Evolutionary conservation across 2,888 invertebrate genomes (phyloP).

Genomic region (Spodoptera picta): DNA sequence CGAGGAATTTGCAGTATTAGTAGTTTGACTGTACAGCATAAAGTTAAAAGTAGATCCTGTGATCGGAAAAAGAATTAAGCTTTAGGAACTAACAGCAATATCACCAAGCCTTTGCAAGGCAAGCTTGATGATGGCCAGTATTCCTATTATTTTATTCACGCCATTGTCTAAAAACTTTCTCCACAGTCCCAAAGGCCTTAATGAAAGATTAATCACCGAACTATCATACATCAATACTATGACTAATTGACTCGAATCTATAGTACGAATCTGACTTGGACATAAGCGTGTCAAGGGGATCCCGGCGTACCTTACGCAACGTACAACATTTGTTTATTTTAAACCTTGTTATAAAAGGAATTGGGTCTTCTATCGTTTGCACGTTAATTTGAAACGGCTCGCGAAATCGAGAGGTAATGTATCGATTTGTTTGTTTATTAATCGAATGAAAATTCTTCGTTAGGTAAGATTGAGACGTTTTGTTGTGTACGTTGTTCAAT

Average conservation of each 20-base stretch:
- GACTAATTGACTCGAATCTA: conserved; percentile 68
- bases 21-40: too few species aligned
- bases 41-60: too few species aligned
- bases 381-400: conserved; percentile 14
- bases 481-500: conserved; percentile 25
- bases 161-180: conserved; percentile 29
- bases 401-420: conserved; percentile 48
- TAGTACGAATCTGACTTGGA: conserved; percentile 70
- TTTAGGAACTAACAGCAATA: too few species aligned
- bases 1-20: too few species aligned
- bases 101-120: too few species aligned
- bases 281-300: conserved; percentile 77
- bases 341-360: conserved; percentile 51
- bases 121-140: too few species aligned
- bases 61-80: too few species aligned
- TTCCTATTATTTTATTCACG: too few species aligned
- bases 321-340: conserved; percentile 39
- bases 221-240: conserved; percentile 56
- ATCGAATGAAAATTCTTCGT: conserved; percentile 43
- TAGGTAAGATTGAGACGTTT: conserved; percentile 20
- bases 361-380: conserved; percentile 36
- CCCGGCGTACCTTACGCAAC: conserved; percentile 65
- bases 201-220: conserved; percentile 39
- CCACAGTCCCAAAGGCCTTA: conserved; percentile 24
- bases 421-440: conserved; percentile 49